Conservation (phyloP, 2,888 invertebrate species). For the Ophion slaviceki region DNA sequence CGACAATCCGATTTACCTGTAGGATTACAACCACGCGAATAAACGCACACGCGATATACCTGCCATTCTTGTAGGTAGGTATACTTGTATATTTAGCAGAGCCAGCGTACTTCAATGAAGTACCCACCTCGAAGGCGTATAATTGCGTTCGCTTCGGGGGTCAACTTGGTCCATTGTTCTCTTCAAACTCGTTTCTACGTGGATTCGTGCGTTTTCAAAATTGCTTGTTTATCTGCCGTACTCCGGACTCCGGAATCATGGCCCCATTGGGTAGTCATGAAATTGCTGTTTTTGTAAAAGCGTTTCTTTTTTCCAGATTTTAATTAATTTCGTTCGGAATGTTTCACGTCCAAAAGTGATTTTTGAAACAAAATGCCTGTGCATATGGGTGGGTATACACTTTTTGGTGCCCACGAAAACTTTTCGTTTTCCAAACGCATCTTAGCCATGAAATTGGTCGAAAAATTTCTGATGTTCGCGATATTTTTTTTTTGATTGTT, state of each 20-base stretch:
- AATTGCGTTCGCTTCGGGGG: constrained; percentile 55
- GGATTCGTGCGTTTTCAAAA: constrained; percentile 1
- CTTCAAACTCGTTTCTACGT: constrained; percentile 6
- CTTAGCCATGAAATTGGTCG: too few species aligned
- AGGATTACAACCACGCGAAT: constrained; percentile 16
- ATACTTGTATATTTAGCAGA: constrained; percentile 25
- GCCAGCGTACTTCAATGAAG: constrained; percentile 39
- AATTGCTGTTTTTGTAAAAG: neutral
- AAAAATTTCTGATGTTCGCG: too few species aligned
- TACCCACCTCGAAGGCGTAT: constrained; percentile 36
- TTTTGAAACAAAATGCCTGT: neutral
- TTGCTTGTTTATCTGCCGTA: constrained; percentile 13
- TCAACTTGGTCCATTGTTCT: constrained; percentile 1
- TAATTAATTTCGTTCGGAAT: neutral
- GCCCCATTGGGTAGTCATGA: neutral
- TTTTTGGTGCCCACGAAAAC: neutral
- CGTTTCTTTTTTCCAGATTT: neutral
- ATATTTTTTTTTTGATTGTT: too few species aligned
- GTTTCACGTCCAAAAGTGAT: neutral
- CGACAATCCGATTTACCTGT: constrained; percentile 27
- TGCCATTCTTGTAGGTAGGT: neutral
- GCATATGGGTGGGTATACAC: neutral
- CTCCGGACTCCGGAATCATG: neutral
- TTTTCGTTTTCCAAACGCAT: neutral
- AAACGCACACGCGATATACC: neutral